phyloP scores from a whole-genome alignment of 2,113 vertebrate genomes.

The Thalassarche chlororhynchos region DNA sequence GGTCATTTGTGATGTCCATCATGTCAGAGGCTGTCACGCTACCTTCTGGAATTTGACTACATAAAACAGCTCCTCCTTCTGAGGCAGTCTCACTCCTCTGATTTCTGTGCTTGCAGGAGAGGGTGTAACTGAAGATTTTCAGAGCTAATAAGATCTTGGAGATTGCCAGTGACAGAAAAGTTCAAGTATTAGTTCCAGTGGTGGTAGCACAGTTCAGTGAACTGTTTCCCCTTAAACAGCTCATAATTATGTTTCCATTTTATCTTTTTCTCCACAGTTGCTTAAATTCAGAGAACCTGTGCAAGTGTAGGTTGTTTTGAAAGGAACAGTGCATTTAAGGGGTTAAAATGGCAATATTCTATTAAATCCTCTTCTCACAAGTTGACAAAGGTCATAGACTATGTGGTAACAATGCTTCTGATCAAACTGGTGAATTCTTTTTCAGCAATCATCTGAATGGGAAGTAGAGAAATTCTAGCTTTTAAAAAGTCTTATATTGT shows the following conservation, averaged over 20 bases:
- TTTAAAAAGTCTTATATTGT: neutral
- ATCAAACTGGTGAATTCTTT: conserved; percentile 18
- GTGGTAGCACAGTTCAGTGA: neutral
- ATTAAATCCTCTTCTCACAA: conserved; percentile 17
- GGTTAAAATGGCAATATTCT: conserved; percentile 18
- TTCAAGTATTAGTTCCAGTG: neutral
- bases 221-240: neutral
- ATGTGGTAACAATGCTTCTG: neutral
- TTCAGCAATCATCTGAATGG: neutral
- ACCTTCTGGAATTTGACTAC: neutral
- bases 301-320: neutral
- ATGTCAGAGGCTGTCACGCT: neutral
- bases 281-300: neutral
- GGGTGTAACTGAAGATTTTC: neutral
- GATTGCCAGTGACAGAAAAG: neutral
- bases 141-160: neutral
- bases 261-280: neutral
- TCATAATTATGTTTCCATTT: neutral
- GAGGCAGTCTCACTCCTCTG: neutral
- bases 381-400: neutral
- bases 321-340: neutral
- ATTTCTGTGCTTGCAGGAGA: neutral
- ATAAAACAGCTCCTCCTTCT: neutral
- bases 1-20: neutral
- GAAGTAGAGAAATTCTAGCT: neutral